Conservation (phyloP, 2,888 invertebrate species). For the Embidobia sp. region DNA sequence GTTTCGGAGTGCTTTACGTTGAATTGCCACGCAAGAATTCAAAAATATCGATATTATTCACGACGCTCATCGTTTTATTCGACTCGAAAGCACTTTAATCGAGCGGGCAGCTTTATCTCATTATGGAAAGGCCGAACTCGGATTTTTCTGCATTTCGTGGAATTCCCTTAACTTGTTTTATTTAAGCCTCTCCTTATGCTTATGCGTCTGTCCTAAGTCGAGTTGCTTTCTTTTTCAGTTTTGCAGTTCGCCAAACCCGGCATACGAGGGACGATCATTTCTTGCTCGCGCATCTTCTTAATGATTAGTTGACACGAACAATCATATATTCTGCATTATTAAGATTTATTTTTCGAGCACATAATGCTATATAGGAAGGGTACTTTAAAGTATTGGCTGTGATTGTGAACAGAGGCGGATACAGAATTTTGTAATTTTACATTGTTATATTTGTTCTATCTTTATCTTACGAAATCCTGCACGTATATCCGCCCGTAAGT, state of each 20-base stretch:
- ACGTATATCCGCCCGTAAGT: no score
- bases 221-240: slow-evolving; percentile 68
- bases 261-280: no score
- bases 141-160: slow-evolving; percentile 74
- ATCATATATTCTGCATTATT: no score
- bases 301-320: no score
- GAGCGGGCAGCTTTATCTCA: slow-evolving; percentile 65
- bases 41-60: slow-evolving; percentile 60
- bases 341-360: no score
- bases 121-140: slow-evolving; percentile 65
- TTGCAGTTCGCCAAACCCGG: slow-evolving; percentile 63
- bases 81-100: slow-evolving; percentile 61
- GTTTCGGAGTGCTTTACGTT: slow-evolving; percentile 5
- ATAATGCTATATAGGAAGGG: no score
- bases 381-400: no score
- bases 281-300: no score
- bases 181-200: slow-evolving; percentile 63
- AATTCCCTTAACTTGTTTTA: slow-evolving; percentile 68
- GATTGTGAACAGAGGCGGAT: no score
- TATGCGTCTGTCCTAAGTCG: slow-evolving; percentile 50
- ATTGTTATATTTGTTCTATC: no score
- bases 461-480: no score
- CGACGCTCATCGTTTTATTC: slow-evolving; percentile 61
- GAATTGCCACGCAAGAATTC: slow-evolving; percentile 21
- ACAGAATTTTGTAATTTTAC: no score